Percentiles rank a stretch among this genome's conserved stretches.
phyloP scores from a whole-genome alignment of 1,140 invertebrate genomes.

The Drosophila orosa region DNA sequence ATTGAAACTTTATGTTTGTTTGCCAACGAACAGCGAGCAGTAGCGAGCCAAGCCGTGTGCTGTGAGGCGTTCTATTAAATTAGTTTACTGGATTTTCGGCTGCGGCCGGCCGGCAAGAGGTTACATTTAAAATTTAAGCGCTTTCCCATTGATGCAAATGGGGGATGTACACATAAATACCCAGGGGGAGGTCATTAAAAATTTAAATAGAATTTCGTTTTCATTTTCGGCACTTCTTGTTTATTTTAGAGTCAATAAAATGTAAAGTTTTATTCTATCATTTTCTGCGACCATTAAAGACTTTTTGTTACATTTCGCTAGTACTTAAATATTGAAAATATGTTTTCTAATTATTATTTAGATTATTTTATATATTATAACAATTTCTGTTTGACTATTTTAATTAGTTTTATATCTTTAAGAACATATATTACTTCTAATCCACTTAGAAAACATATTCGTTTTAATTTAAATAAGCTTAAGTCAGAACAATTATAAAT shows the following conservation, averaged over 20 bases:
- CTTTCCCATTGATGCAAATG: conserved; percentile 24
- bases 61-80: conserved; percentile 59
- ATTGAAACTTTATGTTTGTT: conserved; percentile 73
- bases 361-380: too few relatives aligned
- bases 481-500: background rate
- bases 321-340: background rate
- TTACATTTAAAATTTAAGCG: conserved; percentile 43
- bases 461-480: background rate
- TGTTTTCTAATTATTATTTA: background rate
- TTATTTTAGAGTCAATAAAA: conserved; percentile 12
- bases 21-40: conserved; percentile 29
- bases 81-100: conserved; percentile 55
- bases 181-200: background rate
- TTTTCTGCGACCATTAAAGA: background rate
- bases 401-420: background rate
- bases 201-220: conserved; percentile 7
- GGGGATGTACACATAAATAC: conserved; percentile 7
- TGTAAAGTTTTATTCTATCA: background rate
- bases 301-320: background rate
- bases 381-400: too few relatives aligned
- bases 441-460: too few relatives aligned
- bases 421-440: background rate
- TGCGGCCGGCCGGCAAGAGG: conserved; percentile 10
- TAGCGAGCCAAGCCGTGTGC: conserved; percentile 20
- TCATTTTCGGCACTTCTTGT: conserved; percentile 9